Conservation (phyloP, 2,113 vertebrate species). For the Platichthys flesus region DNA sequence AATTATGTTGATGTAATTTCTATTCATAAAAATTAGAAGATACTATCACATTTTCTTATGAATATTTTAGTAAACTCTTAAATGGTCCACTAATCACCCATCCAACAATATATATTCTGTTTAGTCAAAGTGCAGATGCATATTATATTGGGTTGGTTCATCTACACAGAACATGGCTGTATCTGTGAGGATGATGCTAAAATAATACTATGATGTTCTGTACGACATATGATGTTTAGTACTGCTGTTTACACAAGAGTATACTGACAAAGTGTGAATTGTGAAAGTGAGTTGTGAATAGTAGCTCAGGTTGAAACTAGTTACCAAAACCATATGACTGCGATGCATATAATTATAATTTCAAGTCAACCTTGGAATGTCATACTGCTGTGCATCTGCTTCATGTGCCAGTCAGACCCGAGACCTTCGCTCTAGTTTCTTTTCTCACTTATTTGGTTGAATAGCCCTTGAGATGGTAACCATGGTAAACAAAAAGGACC, state of each 20-base stretch:
- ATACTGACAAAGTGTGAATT: neutral
- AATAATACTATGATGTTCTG: neutral
- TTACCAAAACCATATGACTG: neutral
- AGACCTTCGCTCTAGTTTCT: neutral
- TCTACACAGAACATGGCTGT: neutral
- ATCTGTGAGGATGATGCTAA: neutral
- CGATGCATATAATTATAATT: neutral
- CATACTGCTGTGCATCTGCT: neutral
- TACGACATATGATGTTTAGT: neutral
- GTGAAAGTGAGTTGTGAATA: neutral
- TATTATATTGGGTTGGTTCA: neutral
- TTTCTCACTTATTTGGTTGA: neutral
- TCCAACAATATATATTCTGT: constrained; percentile 12
- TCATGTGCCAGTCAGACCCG: neutral
- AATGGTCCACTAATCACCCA: constrained; percentile 35
- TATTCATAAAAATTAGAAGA: constrained; percentile 52
- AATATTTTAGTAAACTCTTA: constrained; percentile 54
- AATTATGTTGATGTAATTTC: constrained; percentile 41
- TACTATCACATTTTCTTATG: constrained; percentile 44
- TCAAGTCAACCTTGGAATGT: neutral
- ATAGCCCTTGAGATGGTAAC: neutral
- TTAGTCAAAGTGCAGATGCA: constrained; percentile 22
- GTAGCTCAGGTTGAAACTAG: neutral
- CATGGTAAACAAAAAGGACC: neutral
- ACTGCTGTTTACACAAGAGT: neutral